Base-by-base conservation (phyloP, 2,797 vertebrate species). In the Alfaro cultratus region DNA sequence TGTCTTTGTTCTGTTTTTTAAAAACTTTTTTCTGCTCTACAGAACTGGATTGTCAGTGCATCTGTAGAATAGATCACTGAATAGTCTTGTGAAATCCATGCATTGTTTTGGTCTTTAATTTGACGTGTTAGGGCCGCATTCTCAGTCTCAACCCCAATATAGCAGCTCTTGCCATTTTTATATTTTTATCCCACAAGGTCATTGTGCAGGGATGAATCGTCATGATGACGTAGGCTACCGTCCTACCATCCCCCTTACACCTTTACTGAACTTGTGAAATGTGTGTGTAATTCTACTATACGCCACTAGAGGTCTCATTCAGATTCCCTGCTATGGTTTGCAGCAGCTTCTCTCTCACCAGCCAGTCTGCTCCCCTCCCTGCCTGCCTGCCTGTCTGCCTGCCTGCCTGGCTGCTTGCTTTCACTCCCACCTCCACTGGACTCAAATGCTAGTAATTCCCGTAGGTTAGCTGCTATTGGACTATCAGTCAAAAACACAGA, bases 101-200 rank as follows among this genome's bases (percentile, higher is more conserved):
- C 21, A 39, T 39, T 39, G 13, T 21, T 67, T 34, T 34, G 6
- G 13, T 80, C 74, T 78, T 34, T 53, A 31, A 21, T 1, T 49
- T 55, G 4, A 55, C 39, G 6, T 21, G 55, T 62, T 64, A 13
- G 18, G 73, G 60, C 47, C 67, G 34, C 41, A 74, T 73, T 74
- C 62, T 34, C 57, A 49, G 8, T 36, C 10, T 84, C 68, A 53
- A 73, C 53, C 53, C 49, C 57, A 60, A 36, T 74, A 68, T 47
- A 78, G 80, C 80, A 77, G 55, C 74, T 84, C 47, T 6, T 53
- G 70, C 47, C 53, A 23, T 81, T 78, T 83, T 89, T 29, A 83
- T 90, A 87, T 93, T 89, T 92, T 74, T 39, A 83, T 83, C 41
- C 79, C 90, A 53, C 94, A 96, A 96, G 95, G 96, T 95, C 94